Conservation (phyloP, 2,888 invertebrate species). For the Drosophila falleni region DNA sequence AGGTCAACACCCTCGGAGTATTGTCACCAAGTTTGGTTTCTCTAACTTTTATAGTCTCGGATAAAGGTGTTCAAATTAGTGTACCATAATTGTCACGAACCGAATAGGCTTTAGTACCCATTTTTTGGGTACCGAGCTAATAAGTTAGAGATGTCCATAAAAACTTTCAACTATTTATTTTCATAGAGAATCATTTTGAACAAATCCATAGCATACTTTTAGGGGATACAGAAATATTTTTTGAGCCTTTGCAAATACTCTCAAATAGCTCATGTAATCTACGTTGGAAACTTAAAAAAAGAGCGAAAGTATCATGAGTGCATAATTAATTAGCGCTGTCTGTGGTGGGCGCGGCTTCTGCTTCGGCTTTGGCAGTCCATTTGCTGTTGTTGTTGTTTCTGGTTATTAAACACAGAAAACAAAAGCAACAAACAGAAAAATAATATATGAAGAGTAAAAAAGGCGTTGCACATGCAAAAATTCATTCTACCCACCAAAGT, state of each 20-base stretch:
- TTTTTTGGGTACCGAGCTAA: too few relatives aligned
- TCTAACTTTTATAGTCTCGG: too few relatives aligned
- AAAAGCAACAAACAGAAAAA: constrained; percentile 25
- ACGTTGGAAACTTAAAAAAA: background rate
- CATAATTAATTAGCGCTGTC: constrained; percentile 63
- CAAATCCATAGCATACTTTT: background rate
- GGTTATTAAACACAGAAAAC: constrained; percentile 56
- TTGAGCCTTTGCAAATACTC: background rate
- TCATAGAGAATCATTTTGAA: background rate
- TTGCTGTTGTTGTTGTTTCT: constrained; percentile 32
- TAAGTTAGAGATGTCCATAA: too few relatives aligned
- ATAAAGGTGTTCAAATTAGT: too few relatives aligned
- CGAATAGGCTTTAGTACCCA: too few relatives aligned
- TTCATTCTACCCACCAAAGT: constrained; percentile 17
- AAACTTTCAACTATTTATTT: background rate
- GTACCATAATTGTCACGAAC: too few relatives aligned
- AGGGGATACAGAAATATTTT: background rate
- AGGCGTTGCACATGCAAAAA: constrained; percentile 44
- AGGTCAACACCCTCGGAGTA: too few relatives aligned
- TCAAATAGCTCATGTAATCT: background rate
- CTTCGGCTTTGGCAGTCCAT: constrained; percentile 9
- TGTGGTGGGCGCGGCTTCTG: constrained; percentile 52
- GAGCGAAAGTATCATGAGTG: constrained; percentile 30
- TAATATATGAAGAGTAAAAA: constrained; percentile 20
- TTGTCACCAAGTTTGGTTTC: too few relatives aligned